Conservation (phyloP, 2,113 vertebrate species). For the Hipposideros armiger region DNA sequence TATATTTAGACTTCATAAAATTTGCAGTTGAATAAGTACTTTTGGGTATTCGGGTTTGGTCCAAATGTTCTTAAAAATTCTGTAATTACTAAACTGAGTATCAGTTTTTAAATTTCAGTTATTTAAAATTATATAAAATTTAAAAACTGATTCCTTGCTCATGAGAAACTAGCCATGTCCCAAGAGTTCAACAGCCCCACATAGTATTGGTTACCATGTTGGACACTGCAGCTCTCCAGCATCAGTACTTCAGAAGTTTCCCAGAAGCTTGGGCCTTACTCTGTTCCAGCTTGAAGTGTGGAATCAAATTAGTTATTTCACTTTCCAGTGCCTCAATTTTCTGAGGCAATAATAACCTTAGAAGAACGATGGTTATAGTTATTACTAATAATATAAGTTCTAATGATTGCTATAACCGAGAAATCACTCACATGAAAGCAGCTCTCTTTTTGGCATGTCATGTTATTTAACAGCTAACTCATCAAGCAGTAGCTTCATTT, state of each 20-base stretch:
- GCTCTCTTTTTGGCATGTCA: conserved; percentile 12
- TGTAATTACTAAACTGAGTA: background rate
- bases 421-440: conserved; percentile 24
- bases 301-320: conserved; percentile 38
- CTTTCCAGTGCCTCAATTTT: conserved; percentile 38
- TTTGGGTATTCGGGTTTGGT: background rate
- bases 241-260: background rate
- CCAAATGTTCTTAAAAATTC: conserved; percentile 5
- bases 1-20: conserved; percentile 29
- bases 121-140: background rate
- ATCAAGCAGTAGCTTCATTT: background rate
- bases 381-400: background rate
- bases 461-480: conserved; percentile 39
- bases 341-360: conserved; percentile 30
- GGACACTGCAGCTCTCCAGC: background rate
- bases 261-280: background rate
- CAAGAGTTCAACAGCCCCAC: background rate
- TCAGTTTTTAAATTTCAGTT: conserved; percentile 25
- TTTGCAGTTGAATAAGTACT: conserved; percentile 23
- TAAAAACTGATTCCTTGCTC: background rate
- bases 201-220: background rate
- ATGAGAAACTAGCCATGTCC: background rate
- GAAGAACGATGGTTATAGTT: background rate
- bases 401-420: conserved; percentile 38
- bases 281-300: background rate